Evolutionary conservation across 1,140 invertebrate species (phyloP), one percentile per base, ranked within the genome.

Genomic region (Spodoptera frugiperda): DNA sequence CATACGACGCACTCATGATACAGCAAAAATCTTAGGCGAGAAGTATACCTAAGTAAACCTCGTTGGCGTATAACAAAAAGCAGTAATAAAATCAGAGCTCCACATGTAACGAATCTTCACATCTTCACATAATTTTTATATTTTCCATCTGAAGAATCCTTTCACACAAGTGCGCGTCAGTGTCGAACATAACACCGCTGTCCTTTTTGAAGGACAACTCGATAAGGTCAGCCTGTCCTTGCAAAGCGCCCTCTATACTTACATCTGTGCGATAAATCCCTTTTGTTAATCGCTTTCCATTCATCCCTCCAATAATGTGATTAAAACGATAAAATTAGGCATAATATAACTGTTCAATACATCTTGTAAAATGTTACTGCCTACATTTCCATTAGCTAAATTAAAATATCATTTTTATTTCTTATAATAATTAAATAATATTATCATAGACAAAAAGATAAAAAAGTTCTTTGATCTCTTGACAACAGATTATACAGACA

Each of bases 201-300:
- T 57, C 54, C 54, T 30, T 25, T 57, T n/a, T 57, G 21, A 57
- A 57, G 54, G 54, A 25, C 54, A 57, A 12, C 54, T 12, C 19
- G 21, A 57, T 30, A 57, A 57, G 54, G 54, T 57, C 54, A 57
- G 54, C 25, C 0, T n/a, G 19, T 21, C 11, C 54, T 25, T 57
- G 12, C 33, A 59, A 5, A n/a, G 14, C 5, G 14, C 30, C 57
- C 14, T 39, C 51, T 53, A 53, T 10, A 15, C 51, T 30, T n/a
- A 39, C 57, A 39, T n/a, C 33, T 61, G 55, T 33, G 10, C n/a
- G n/a, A 39, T 61, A 4, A 61, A 61, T 39, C 57, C 30, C n/a
- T n/a, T 61, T 39, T 10, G 30, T 61, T 39, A 39, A 61, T 61
- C 30, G n/a, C 9, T 5, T 39, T 61, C 9, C 30, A 33, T 61